A percentile compares a stretch with the other conserved stretches of the same genome.
These are phyloP conservation scores for Atherinomorus stipes DNA, from an alignment of 2,113 vertebrate species.

Conservation along the genomic window DNA sequence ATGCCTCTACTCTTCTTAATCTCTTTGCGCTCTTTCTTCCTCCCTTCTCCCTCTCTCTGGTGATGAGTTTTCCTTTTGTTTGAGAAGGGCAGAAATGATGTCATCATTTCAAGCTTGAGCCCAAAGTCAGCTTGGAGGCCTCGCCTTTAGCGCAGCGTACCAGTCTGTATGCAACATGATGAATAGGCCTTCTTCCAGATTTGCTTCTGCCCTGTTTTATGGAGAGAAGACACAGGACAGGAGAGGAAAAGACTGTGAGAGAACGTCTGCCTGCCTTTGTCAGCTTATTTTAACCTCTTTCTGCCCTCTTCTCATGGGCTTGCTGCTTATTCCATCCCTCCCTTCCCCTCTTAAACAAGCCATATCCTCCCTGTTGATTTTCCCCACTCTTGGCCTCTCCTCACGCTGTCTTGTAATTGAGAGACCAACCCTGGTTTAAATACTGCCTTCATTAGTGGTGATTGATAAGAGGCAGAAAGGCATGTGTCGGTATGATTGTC, in stretches of 20 bases:
- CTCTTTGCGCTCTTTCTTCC: slow-evolving; percentile 46
- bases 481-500: slow-evolving; percentile 12
- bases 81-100: slow-evolving; percentile 72
- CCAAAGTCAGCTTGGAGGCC: slow-evolving; percentile 33
- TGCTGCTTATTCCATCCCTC: slow-evolving; percentile 29
- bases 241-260: slow-evolving; percentile 4
- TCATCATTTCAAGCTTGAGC: slow-evolving; percentile 68
- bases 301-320: slow-evolving; percentile 8
- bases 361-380: slow-evolving; percentile 40
- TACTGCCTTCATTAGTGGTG: slow-evolving; percentile 74
- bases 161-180: slow-evolving; percentile 48
- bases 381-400: slow-evolving; percentile 7
- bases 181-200: slow-evolving; percentile 49
- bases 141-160: slow-evolving; percentile 35
- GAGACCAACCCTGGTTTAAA: slow-evolving; percentile 56
- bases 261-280: slow-evolving; percentile 29
- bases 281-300: slow-evolving; percentile 19
- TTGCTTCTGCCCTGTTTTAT: slow-evolving; percentile 24
- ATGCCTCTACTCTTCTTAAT: slow-evolving; percentile 76
- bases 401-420: slow-evolving; percentile 41
- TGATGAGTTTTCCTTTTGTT: slow-evolving; percentile 80
- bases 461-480: slow-evolving; percentile 69
- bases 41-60: slow-evolving; percentile 39
- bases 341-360: slow-evolving; percentile 40
- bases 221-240: slow-evolving; percentile 37